Evolutionary conservation across 2,113 vertebrate species (phyloP).

Genomic region (Natator depressus): DNA sequence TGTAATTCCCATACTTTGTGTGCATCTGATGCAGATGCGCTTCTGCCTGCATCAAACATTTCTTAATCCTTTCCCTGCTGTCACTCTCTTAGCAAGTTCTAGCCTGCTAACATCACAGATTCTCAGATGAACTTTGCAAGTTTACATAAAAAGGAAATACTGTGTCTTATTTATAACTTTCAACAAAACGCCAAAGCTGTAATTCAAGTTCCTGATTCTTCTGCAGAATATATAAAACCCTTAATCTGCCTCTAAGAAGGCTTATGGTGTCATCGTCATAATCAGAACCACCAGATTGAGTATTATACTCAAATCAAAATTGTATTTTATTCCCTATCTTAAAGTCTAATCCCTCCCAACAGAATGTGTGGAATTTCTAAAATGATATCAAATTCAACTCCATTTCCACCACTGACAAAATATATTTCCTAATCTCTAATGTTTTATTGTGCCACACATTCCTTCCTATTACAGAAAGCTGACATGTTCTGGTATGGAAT

Average conservation of each 20-base stretch:
- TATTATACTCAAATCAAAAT: neutral
- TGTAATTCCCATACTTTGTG: neutral
- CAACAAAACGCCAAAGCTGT: neutral
- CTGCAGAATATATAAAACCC: neutral
- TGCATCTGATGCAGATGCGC: too few relatives aligned
- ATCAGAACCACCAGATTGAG: neutral
- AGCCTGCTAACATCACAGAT: neutral
- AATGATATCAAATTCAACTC: neutral
- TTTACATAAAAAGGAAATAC: neutral
- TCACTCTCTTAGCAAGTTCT: neutral
- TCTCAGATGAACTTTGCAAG: neutral
- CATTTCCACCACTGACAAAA: neutral
- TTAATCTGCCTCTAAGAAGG: neutral
- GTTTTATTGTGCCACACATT: neutral
- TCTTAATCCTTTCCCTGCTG: neutral
- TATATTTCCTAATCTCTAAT: neutral
- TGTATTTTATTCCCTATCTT: neutral
- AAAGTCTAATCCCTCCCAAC: neutral
- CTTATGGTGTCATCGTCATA: neutral
- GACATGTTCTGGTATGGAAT: neutral
- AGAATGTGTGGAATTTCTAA: neutral
- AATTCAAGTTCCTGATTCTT: slow-evolving; percentile 14
- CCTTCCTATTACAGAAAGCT: neutral
- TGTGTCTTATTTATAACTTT: neutral
- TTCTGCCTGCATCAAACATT: neutral